These are phyloP conservation scores for Laticauda laticaudata DNA, from an alignment of 2,113 vertebrate genomes.

Conservation along the genomic window DNA sequence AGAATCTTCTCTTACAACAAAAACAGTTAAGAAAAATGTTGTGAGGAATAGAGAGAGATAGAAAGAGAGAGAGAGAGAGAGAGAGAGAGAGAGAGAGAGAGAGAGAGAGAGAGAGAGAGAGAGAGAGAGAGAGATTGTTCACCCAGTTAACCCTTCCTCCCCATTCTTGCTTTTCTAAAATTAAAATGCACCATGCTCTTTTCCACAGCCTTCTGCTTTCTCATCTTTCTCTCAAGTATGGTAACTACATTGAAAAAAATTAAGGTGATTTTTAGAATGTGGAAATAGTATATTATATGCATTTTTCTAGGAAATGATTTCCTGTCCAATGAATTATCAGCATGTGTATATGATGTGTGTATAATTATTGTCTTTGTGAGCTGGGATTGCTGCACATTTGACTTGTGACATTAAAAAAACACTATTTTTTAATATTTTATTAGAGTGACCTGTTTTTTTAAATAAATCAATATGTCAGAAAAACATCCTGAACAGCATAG, in stretches of 20 bases:
- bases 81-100: no score
- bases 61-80: background rate
- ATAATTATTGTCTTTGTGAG: slow-evolving; percentile 2
- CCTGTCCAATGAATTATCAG: slow-evolving; percentile 11
- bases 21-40: background rate
- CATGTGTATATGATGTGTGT: background rate
- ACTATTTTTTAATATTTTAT: slow-evolving; percentile 18
- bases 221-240: background rate
- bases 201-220: background rate
- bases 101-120: background rate
- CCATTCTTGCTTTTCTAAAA: background rate
- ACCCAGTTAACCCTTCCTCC: background rate
- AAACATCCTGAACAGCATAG: slow-evolving; percentile 3
- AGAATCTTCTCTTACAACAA: background rate
- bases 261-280: background rate
- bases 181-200: background rate
- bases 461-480: slow-evolving; percentile 11
- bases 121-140: background rate
- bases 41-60: background rate
- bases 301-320: background rate
- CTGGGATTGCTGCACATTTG: background rate
- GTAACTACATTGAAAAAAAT: background rate
- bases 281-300: background rate
- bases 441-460: slow-evolving; percentile 10
- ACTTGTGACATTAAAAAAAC: slow-evolving; percentile 22